Percentiles rank a stretch among this genome's conserved stretches.
phyloP scores from a whole-genome alignment of 2,797 vertebrate genomes.

The Luscinia megarhynchos region DNA sequence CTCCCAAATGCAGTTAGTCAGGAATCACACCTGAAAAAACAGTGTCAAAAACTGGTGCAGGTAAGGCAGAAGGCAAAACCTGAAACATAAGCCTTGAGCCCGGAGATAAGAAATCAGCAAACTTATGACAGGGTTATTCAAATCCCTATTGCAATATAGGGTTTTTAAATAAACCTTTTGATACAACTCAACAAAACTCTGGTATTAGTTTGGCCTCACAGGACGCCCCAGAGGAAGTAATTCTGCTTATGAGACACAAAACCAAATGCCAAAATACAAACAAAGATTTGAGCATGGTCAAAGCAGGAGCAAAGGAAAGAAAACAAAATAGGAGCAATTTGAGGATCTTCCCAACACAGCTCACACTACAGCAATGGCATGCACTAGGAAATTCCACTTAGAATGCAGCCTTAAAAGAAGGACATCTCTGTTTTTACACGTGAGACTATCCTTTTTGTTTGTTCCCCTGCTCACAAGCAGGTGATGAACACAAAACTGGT shows the following conservation, averaged over 20 bases:
- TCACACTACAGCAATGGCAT: not conserved
- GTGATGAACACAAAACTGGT: not conserved
- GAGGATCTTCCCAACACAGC: not conserved
- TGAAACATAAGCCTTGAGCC: not conserved
- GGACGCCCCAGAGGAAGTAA: not conserved
- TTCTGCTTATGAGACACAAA: not conserved
- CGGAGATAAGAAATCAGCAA: not conserved
- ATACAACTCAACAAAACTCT: not conserved
- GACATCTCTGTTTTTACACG: not conserved
- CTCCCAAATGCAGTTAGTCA: not conserved
- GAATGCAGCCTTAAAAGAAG: not conserved
- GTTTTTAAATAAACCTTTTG: not conserved
- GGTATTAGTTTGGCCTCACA: not conserved
- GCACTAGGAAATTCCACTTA: not conserved
- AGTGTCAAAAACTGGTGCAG: not conserved
- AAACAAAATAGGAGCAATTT: not conserved
- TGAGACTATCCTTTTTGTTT: not conserved
- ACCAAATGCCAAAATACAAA: not conserved
- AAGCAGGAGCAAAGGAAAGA: not conserved
- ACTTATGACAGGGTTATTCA: not conserved
- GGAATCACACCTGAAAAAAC: not conserved
- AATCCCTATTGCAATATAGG: not conserved
- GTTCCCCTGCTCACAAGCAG: not conserved
- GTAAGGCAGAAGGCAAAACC: not conserved
- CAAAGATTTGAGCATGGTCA: not conserved